Evolutionary conservation across 2,113 vertebrate genomes (phyloP).

Genomic region (Limanda limanda): DNA sequence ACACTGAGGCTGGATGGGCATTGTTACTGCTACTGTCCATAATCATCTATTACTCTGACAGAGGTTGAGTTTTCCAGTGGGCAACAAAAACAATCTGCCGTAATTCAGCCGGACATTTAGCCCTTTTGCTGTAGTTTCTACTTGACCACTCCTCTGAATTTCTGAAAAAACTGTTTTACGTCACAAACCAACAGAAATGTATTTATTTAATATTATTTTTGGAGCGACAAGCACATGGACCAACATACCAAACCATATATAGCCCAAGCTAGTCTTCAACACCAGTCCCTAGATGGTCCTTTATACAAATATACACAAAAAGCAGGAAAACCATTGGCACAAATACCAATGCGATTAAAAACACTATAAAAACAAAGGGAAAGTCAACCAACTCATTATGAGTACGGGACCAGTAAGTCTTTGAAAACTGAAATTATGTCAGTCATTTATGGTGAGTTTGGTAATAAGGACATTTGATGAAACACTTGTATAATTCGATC

Average conservation of each 20-base stretch:
- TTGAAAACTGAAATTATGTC: too few species aligned
- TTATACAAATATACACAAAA: background rate
- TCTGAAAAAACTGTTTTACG: background rate
- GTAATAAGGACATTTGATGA: too few species aligned
- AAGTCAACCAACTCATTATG: background rate
- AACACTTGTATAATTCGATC: too few species aligned
- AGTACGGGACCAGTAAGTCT: background rate
- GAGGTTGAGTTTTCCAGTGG: slow-evolving; percentile 7
- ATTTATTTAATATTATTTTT: slow-evolving; percentile 12
- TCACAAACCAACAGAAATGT: background rate
- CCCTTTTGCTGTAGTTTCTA: background rate
- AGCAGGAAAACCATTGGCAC: background rate
- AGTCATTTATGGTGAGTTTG: too few species aligned
- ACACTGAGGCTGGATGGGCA: background rate
- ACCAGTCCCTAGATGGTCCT: background rate
- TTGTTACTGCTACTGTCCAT: slow-evolving; percentile 28
- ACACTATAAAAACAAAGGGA: too few species aligned
- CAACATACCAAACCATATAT: background rate
- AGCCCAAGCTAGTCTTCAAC: background rate
- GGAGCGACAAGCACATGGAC: background rate
- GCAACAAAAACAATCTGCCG: background rate
- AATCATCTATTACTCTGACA: slow-evolving; percentile 28
- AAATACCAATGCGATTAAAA: background rate
- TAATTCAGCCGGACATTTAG: background rate
- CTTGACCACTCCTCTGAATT: too few species aligned